A percentile compares a stretch with the other conserved stretches of the same genome.
These are phyloP conservation scores for Phalacrocorax pelagicus DNA, from an alignment of 2,113 vertebrate species.

Conservation along the genomic window DNA sequence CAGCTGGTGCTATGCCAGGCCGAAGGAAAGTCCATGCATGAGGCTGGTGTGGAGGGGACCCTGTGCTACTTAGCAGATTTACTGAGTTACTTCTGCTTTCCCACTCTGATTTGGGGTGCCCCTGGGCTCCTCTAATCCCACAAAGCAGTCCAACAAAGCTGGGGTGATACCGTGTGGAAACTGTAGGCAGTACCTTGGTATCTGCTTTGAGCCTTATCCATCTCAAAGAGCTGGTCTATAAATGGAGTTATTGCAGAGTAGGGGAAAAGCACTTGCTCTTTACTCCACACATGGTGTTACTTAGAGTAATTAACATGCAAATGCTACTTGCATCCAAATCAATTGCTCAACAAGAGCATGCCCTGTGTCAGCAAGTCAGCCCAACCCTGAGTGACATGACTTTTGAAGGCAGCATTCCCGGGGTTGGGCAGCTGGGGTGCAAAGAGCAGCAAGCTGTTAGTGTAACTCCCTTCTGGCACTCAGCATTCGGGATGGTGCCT, in stretches of 20 bases:
- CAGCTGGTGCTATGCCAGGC: neutral
- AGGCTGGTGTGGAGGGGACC: accelerated
- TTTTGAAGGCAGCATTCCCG: neutral
- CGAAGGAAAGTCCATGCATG: accelerated
- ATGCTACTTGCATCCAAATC: neutral
- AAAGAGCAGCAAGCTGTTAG: neutral
- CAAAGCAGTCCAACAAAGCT: neutral
- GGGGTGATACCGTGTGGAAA: neutral
- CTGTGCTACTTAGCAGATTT: neutral
- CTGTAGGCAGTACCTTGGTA: neutral
- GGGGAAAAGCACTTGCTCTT: neutral
- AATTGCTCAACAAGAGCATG: neutral
- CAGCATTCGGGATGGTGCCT: neutral
- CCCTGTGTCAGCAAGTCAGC: neutral
- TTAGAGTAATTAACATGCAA: neutral
- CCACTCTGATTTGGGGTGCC: accelerated
- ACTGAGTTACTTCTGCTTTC: neutral
- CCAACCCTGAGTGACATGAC: neutral
- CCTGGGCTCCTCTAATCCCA: neutral
- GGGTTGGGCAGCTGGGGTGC: neutral
- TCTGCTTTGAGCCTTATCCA: neutral
- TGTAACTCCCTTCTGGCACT: neutral
- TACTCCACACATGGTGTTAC: neutral
- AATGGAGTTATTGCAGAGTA: neutral
- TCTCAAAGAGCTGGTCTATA: neutral